Conservation (phyloP, 2,888 invertebrate species). For the Xiphydria camelus region DNA sequence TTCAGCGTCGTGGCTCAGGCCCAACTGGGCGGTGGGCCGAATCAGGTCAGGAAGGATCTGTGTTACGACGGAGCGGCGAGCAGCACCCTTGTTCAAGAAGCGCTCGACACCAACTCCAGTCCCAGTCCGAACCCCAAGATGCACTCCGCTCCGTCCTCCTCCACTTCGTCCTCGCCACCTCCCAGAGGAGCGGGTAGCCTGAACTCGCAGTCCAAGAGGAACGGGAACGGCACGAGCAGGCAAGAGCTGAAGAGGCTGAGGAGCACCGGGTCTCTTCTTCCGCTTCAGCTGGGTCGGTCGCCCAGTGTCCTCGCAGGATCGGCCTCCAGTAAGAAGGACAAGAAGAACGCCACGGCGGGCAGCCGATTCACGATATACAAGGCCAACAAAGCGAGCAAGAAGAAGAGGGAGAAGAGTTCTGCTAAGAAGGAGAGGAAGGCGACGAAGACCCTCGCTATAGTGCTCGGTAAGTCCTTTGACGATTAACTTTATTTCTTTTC, state of each 20-base stretch:
- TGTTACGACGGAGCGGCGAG: constrained; percentile 49
- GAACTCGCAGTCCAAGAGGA: constrained; percentile 36
- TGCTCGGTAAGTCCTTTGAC: constrained; percentile 78
- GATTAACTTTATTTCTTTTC: not conserved
- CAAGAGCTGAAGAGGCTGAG: constrained; percentile 50
- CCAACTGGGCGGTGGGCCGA: constrained; percentile 37
- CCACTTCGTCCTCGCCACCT: constrained; percentile 47
- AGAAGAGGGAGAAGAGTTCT: constrained; percentile 91
- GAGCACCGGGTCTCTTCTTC: constrained; percentile 46
- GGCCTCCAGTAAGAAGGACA: constrained; percentile 71
- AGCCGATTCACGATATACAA: constrained; percentile 89
- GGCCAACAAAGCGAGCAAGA: constrained; percentile 91
- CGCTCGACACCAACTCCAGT: constrained; percentile 48
- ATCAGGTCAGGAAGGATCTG: constrained; percentile 45
- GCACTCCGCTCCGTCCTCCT: constrained; percentile 52
- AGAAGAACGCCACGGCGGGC: constrained; percentile 68
- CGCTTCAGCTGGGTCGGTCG: constrained; percentile 47
- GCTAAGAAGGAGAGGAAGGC: constrained; percentile 96
- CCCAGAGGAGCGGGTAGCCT: constrained; percentile 7
- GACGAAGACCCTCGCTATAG: constrained; percentile 97
- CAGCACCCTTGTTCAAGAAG: constrained; percentile 44
- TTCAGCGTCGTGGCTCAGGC: constrained; percentile 53
- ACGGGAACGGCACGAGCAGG: constrained; percentile 44
- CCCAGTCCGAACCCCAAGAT: constrained; percentile 50
- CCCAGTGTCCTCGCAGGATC: constrained; percentile 50